Percentiles rank a stretch among this genome's conserved stretches.
These are phyloP conservation scores for Pao palembangensis DNA, from an alignment of 2,113 vertebrate genomes.

Conservation along the genomic window DNA sequence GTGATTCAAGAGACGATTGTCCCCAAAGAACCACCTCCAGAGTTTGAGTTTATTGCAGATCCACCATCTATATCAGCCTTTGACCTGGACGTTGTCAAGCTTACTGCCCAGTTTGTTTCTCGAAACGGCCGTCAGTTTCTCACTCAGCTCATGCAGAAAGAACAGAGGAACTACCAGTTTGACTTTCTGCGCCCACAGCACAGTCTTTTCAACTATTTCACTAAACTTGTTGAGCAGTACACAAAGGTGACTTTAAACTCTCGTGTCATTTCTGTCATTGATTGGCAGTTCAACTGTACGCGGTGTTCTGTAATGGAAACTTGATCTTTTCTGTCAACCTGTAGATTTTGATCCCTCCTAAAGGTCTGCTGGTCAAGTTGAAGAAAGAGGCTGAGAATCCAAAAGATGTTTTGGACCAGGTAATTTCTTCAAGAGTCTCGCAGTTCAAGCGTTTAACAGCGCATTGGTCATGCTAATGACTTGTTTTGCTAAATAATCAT, in stretches of 20 bases:
- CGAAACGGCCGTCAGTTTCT: constrained; percentile 96
- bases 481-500: background rate
- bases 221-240: constrained; percentile 97
- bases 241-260: constrained; percentile 82
- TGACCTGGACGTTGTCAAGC: constrained; percentile 95
- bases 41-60: constrained; percentile 97
- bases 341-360: constrained; percentile 93
- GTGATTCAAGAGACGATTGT: constrained; percentile 92
- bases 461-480: background rate
- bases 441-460: background rate
- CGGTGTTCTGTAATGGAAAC: background rate
- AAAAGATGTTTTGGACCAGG: constrained; percentile 95
- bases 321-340: constrained; percentile 37
- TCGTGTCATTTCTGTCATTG: background rate
- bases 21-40: constrained; percentile 93
- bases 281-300: background rate
- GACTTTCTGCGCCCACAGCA: constrained; percentile 97
- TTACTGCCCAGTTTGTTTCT: constrained; percentile 96
- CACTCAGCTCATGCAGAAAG: constrained; percentile 98
- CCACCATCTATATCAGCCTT: constrained; percentile 97
- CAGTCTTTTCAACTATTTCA: constrained; percentile 99
- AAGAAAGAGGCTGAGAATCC: constrained; percentile 95
- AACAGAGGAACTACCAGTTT: constrained; percentile 98
- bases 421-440: constrained; percentile 55
- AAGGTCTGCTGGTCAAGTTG: constrained; percentile 89